Evolutionary conservation across 1,140 invertebrate species (phyloP).

Genomic region (Camponotus floridanus): DNA sequence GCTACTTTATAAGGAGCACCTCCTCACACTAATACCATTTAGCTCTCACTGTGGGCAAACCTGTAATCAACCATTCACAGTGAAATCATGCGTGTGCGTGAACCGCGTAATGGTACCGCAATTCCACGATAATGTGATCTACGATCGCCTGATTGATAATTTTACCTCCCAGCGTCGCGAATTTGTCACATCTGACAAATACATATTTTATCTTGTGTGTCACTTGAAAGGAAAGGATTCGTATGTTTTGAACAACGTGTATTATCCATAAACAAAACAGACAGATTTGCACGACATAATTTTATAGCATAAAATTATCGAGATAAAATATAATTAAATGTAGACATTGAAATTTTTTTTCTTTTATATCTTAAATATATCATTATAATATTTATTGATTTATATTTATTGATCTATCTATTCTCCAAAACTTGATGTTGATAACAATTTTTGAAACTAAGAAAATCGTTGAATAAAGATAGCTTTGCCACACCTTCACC

Average conservation of each 20-base stretch:
- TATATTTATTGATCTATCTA: neutral
- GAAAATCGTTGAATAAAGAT: neutral
- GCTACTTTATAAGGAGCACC: slow-evolving; percentile 83
- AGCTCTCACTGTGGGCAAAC: slow-evolving; percentile 66
- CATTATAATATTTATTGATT: neutral
- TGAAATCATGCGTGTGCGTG: slow-evolving; percentile 56
- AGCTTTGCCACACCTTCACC: neutral
- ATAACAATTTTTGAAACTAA: neutral
- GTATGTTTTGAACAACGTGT: neutral
- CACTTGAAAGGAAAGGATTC: slow-evolving; percentile 6
- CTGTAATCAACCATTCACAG: slow-evolving; percentile 52
- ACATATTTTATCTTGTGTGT: slow-evolving; percentile 13
- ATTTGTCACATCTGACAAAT: slow-evolving; percentile 49
- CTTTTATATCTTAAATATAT: neutral
- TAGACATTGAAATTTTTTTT: neutral
- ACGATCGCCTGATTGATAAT: slow-evolving; percentile 38
- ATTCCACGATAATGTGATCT: slow-evolving; percentile 53
- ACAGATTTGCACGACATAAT: neutral
- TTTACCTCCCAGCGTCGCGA: slow-evolving; percentile 36
- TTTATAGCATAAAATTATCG: neutral
- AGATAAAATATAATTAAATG: neutral
- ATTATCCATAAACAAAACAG: neutral
- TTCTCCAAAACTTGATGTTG: neutral
- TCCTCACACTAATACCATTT: slow-evolving; percentile 74
- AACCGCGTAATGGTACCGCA: slow-evolving; percentile 46